A percentile compares a stretch with the other conserved stretches of the same genome.
These are phyloP conservation scores for Scaptodrosophila latifasciaeformis DNA, from an alignment of 2,888 invertebrate genomes.

Conservation along the genomic window DNA sequence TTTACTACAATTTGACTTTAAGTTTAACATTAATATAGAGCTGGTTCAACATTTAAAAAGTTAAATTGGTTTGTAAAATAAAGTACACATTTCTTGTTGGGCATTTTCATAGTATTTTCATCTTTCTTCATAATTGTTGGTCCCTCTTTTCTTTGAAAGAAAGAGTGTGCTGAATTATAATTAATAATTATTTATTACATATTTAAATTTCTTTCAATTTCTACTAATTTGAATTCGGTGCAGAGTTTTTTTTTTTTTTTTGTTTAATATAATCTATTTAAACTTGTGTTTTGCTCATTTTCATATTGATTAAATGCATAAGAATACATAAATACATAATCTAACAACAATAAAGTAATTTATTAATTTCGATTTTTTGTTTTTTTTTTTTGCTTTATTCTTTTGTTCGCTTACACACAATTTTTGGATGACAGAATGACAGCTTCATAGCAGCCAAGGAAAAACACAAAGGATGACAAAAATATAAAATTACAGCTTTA, in stretches of 20 bases:
- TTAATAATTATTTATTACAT: conserved; percentile 42
- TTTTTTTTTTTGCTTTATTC: conserved; percentile 9
- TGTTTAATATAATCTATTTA: not conserved
- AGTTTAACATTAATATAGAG: conserved; percentile 51
- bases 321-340: conserved; percentile 22
- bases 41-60: conserved; percentile 23
- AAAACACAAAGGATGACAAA: conserved; percentile 38
- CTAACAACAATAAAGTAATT: conserved; percentile 58
- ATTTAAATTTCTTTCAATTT: too few species aligned
- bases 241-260: too few species aligned
- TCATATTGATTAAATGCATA: conserved; percentile 42
- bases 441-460: too few species aligned
- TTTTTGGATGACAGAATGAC: conserved; percentile 43
- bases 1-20: conserved; percentile 5
- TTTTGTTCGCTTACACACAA: conserved; percentile 39
- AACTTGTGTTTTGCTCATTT: not conserved
- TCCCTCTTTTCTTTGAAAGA: conserved; percentile 64
- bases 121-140: conserved; percentile 40
- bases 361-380: conserved; percentile 15
- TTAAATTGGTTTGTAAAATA: conserved; percentile 43
- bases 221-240: not conserved
- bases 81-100: conserved; percentile 54
- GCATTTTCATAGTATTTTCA: conserved; percentile 8
- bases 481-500: conserved; percentile 42
- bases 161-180: conserved; percentile 61